Evolutionary conservation across 2,797 vertebrate genomes (phyloP), one percentile per base, ranked within the genome.

Genomic region (Pachyuromys duprasi): DNA sequence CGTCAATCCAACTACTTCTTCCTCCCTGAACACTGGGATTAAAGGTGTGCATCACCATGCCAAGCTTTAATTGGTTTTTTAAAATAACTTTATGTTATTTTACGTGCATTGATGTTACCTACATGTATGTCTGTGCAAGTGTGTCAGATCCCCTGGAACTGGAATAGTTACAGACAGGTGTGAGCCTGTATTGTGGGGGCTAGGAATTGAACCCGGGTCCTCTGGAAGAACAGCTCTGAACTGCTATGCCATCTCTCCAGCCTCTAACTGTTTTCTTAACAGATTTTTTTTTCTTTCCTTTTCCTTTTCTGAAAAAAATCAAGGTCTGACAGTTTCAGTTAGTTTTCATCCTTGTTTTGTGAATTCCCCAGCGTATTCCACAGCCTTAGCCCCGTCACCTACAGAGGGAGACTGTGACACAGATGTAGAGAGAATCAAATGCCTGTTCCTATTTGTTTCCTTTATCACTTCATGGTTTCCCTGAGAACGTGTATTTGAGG

Each of bases 281-380:
- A 74, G 36, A 74, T 74, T 18, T 60, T 57, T 28, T 57, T 70
- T 33, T 39, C 36, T 31, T 65, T 31, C 8, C 28, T 55, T 72
- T 74, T 42, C 36, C 75, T 31, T 78, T 95, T 36, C 86, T 88
- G 75, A 95, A 95, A 49, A 91, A 91, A 84, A 90, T n/a, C 42
- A 36, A 92, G 92, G 86, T 83, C 62, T 57, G 75, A 86, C 53
- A 3, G 28, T 91, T 94, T 87, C 13, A 8, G 5, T 93, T 93
- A 55, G 8, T 91, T n/a, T 87, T 75, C 14, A 65, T 31, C 89
- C 92, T 78, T 78, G 36, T 91, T 86, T 82, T 90, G 5, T 92
- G 65, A 93, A 13, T 92, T 96, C 45, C 28, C 42, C 55, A 69
- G 49, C 11, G 33, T 65, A 42, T 72, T 96, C 55, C 5, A 74